phyloP scores from a whole-genome alignment of 2,888 invertebrate species.

The Tuberolachnus salignus region DNA sequence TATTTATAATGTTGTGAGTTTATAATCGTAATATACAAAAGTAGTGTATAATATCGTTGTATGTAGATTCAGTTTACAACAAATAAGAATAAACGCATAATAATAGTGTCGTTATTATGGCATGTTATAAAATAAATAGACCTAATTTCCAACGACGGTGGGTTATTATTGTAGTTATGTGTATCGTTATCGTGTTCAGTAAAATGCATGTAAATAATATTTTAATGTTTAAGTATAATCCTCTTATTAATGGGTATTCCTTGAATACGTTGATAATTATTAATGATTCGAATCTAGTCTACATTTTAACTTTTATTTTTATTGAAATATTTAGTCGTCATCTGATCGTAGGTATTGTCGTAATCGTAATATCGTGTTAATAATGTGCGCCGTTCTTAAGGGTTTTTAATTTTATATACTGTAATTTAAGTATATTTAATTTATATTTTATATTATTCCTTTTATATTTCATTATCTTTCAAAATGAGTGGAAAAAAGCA shows the following conservation, averaged over 20 bases:
- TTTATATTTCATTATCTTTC: background rate
- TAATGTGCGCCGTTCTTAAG: background rate
- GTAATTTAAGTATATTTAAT: background rate
- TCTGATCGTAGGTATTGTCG: background rate
- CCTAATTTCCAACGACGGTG: background rate
- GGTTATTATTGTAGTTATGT: background rate
- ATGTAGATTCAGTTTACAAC: too few relatives aligned
- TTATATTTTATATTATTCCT: too few relatives aligned
- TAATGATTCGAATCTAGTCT: background rate
- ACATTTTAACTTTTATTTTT: slow-evolving; percentile 1
- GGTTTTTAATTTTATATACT: background rate
- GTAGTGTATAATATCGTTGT: too few relatives aligned
- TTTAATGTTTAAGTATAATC: too few relatives aligned
- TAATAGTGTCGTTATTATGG: background rate
- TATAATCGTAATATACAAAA: too few relatives aligned
- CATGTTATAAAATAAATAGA: slow-evolving; percentile 23
- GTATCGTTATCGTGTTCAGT: slow-evolving; percentile 1
- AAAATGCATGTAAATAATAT: slow-evolving; percentile 1
- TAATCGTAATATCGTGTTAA: background rate
- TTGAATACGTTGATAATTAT: background rate
- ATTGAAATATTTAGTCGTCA: background rate
- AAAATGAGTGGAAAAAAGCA: slow-evolving; percentile 26
- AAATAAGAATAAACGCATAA: too few relatives aligned
- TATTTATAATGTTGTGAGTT: too few relatives aligned
- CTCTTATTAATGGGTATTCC: background rate